Conservation (phyloP, 2,797 vertebrate species). For the Spondyliosoma cantharus region DNA sequence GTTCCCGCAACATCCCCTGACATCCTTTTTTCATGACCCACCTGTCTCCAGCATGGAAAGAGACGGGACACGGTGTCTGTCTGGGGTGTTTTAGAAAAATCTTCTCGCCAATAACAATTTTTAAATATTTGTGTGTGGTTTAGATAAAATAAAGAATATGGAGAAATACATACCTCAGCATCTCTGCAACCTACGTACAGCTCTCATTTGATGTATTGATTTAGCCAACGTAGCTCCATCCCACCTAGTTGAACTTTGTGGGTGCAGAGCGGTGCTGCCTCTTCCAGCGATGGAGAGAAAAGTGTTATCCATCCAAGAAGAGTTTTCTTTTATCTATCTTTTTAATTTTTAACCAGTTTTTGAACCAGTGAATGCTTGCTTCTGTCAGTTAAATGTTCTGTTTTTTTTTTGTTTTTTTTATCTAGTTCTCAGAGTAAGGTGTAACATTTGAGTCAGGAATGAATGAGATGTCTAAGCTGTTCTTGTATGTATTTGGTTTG, state of each 20-base stretch:
- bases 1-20: constrained; percentile 14
- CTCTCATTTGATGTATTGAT: constrained; percentile 23
- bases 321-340: not conserved
- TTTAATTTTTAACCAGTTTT: not conserved
- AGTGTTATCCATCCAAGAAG: not conserved
- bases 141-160: not conserved
- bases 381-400: not conserved
- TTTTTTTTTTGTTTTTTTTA: not conserved
- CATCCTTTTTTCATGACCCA: constrained; percentile 42
- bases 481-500: not conserved
- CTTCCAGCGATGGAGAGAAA: constrained; percentile 18
- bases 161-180: constrained; percentile 9
- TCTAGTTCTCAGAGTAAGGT: not conserved
- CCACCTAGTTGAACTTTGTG: constrained; percentile 65
- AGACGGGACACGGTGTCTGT: not conserved
- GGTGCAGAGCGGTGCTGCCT: constrained; percentile 42
- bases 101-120: constrained; percentile 7
- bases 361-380: not conserved
- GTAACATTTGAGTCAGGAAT: not conserved
- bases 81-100: constrained; percentile 9
- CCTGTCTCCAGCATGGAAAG: constrained; percentile 22
- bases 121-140: not conserved
- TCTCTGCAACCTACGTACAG: constrained; percentile 34
- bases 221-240: constrained; percentile 46
- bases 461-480: not conserved